phyloP scores from a whole-genome alignment of 1,140 invertebrate species.

The Solen grandis region DNA sequence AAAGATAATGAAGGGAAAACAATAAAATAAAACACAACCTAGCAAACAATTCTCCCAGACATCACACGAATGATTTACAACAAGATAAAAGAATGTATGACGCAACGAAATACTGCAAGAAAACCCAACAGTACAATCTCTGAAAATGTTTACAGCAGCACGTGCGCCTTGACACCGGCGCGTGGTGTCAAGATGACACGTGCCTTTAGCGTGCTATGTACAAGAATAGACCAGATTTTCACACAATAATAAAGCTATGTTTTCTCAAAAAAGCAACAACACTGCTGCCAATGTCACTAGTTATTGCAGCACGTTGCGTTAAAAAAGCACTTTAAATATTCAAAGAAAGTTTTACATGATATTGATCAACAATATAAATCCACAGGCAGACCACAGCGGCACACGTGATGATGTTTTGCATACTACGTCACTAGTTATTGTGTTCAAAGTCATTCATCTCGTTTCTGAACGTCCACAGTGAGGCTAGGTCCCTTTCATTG shows the following conservation, averaged over 20 bases:
- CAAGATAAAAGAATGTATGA: conserved; percentile 43
- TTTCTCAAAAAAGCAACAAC: conserved; percentile 34
- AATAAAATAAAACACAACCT: no score
- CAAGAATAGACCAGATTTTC: conserved; percentile 46
- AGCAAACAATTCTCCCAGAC: no score
- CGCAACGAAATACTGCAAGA: conserved; percentile 40
- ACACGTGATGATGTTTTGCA: no score
- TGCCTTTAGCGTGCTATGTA: neutral
- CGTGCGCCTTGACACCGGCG: neutral
- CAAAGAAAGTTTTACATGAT: no score
- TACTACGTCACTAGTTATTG: neutral
- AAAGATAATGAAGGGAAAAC: no score
- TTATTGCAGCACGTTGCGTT: no score
- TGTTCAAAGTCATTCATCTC: no score
- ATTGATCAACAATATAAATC: no score
- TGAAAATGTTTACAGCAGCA: neutral
- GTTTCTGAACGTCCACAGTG: neutral
- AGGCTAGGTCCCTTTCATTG: conserved; percentile 46
- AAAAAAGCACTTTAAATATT: no score
- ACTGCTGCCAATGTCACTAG: neutral
- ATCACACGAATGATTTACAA: neutral
- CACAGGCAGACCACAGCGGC: no score
- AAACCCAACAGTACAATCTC: neutral
- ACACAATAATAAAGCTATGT: conserved; percentile 55
- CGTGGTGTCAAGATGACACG: neutral